phyloP scores from a whole-genome alignment of 2,113 vertebrate species.

The Lucifuga dentata region DNA sequence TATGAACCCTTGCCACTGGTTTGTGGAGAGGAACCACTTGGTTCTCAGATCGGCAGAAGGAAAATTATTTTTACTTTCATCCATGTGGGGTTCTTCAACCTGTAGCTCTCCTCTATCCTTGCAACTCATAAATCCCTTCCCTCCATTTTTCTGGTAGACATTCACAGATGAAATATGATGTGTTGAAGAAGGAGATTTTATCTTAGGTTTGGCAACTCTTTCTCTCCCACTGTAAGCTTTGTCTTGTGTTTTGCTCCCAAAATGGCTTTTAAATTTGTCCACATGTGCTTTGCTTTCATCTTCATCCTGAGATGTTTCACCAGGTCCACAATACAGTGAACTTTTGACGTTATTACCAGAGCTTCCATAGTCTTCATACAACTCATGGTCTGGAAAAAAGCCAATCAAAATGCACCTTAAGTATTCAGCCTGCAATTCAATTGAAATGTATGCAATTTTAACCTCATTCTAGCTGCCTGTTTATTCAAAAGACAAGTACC shows the following conservation, averaged over 20 bases:
- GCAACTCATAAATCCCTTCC: constrained; percentile 31
- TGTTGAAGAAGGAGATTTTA: constrained; percentile 62
- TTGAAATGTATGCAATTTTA: not conserved
- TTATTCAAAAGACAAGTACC: constrained; percentile 62
- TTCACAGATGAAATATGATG: constrained; percentile 72
- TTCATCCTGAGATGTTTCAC: constrained; percentile 46
- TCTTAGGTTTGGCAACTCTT: constrained; percentile 57
- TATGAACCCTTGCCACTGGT: constrained; percentile 72
- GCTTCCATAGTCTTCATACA: constrained; percentile 10
- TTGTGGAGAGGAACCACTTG: constrained; percentile 83
- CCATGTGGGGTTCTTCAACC: constrained; percentile 24
- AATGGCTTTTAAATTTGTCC: constrained; percentile 36
- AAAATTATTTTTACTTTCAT: constrained; percentile 46
- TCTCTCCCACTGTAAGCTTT: constrained; percentile 46
- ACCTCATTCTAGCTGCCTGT: not conserved
- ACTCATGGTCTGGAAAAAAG: constrained; percentile 47
- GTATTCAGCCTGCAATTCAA: not conserved
- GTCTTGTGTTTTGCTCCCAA: constrained; percentile 51
- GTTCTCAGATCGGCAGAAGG: constrained; percentile 67
- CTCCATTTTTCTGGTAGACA: constrained; percentile 63
- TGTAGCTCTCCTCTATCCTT: constrained; percentile 43
- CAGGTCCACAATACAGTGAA: constrained; percentile 10
- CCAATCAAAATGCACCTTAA: no score
- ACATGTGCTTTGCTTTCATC: constrained; percentile 30
- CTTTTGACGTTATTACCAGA: constrained; percentile 32